A percentile compares a stretch with the other conserved stretches of the same genome.
These are phyloP conservation scores for Alaudala cheleensis DNA, from an alignment of 2,113 vertebrate genomes.

Conservation along the genomic window DNA sequence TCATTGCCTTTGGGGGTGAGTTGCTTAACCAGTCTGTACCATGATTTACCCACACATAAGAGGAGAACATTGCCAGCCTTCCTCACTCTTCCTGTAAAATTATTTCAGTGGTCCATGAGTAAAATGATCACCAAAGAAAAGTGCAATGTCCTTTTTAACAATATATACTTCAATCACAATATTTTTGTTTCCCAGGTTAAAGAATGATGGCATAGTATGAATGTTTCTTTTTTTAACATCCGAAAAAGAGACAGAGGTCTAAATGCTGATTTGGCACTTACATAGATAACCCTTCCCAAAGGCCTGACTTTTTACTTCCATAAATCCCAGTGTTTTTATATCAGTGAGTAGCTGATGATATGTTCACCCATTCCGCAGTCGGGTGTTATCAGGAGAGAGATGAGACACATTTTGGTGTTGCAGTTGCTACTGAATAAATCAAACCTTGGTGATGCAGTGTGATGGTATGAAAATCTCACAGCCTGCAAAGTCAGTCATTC, in stretches of 20 bases:
- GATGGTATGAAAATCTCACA: conserved; percentile 38
- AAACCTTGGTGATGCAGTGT: not conserved
- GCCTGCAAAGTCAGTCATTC: not conserved
- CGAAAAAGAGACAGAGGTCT: not conserved
- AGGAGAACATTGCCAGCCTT: not conserved
- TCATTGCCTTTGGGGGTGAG: not conserved
- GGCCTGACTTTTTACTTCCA: not conserved
- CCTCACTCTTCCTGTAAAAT: not conserved
- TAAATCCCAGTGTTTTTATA: conserved; percentile 19
- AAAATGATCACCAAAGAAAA: not conserved
- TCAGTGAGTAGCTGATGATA: conserved; percentile 22
- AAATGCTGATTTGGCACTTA: conserved; percentile 18
- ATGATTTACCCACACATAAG: not conserved
- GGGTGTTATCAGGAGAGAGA: conserved; percentile 63
- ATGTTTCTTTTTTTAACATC: not conserved
- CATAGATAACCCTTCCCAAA: not conserved
- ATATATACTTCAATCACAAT: not conserved
- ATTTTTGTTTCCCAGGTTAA: not conserved
- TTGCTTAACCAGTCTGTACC: not conserved
- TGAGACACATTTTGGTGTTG: conserved; percentile 85
- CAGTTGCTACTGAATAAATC: conserved; percentile 81
- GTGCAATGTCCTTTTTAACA: not conserved
- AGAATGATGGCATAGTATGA: not conserved
- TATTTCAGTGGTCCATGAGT: not conserved
- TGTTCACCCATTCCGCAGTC: conserved; percentile 26